A percentile compares a stretch with the other conserved stretches of the same genome.
Evolutionary conservation across 2,888 invertebrate species (phyloP).

Genomic region (Criorhina ranunculi): DNA sequence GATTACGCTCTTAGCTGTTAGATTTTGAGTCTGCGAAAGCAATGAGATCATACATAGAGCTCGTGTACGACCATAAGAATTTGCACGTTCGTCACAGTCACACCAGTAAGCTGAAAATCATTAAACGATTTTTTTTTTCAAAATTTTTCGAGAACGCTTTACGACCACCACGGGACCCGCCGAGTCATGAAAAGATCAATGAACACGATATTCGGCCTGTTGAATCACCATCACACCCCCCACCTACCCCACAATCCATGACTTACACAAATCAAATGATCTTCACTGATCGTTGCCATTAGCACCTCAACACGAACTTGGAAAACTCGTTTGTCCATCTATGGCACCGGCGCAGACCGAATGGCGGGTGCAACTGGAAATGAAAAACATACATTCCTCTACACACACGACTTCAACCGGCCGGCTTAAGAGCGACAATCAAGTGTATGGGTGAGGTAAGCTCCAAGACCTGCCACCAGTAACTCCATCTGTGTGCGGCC

Average conservation of each 20-base stretch:
- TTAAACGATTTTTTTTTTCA: conserved; percentile 3
- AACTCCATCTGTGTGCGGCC: conserved; percentile 54
- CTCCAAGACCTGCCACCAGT: neutral
- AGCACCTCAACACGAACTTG: conserved; percentile 52
- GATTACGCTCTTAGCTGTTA: conserved; percentile 6
- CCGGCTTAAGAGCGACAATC: conserved; percentile 35
- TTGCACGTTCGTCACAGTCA: conserved; percentile 4
- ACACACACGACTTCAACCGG: conserved; percentile 35
- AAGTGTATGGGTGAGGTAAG: conserved; percentile 33
- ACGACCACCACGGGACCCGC: conserved; percentile 19
- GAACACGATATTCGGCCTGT: conserved; percentile 39
- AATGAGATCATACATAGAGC: conserved; percentile 40
- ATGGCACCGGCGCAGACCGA: conserved; percentile 65
- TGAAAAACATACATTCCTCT: conserved; percentile 18
- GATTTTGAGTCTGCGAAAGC: neutral
- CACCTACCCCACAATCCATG: neutral
- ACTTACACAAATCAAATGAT: conserved; percentile 42
- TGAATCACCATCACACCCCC: conserved; percentile 11
- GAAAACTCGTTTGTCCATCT: conserved; percentile 72
- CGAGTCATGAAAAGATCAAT: conserved; percentile 47
- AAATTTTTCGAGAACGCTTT: conserved; percentile 9
- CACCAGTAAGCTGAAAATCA: conserved; percentile 8
- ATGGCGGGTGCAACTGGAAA: conserved; percentile 64
- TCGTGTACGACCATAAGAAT: conserved; percentile 19
- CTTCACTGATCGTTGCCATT: conserved; percentile 56